A percentile compares a stretch with the other conserved stretches of the same genome.
Conservation (phyloP, 2,888 invertebrate species). For the Pseudococcus viburni region DNA sequence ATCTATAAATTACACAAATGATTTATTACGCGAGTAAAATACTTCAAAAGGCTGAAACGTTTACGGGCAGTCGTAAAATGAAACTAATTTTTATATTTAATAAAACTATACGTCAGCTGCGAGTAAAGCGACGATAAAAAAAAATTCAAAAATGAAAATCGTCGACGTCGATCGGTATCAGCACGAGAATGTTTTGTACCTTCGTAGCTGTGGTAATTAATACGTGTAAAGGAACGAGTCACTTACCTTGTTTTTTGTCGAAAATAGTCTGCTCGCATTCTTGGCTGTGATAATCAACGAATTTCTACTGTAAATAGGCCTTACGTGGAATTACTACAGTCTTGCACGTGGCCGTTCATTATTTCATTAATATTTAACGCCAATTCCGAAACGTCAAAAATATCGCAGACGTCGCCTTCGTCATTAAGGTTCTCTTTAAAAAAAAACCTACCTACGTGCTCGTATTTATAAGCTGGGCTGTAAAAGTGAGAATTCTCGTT, state of each 20-base stretch:
- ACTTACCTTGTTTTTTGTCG: neutral
- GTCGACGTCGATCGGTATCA: too few species aligned
- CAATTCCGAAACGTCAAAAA: slow-evolving; percentile 9
- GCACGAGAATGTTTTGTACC: neutral
- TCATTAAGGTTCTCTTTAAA: neutral
- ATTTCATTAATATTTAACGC: slow-evolving; percentile 17
- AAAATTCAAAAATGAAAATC: neutral
- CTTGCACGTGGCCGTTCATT: neutral
- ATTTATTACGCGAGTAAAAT: neutral
- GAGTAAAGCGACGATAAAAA: neutral
- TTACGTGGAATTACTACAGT: neutral
- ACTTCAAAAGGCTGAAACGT: neutral
- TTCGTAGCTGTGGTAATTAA: neutral
- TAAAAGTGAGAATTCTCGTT: neutral
- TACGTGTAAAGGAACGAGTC: neutral
- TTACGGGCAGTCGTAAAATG: neutral
- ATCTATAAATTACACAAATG: neutral
- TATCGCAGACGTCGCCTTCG: neutral
- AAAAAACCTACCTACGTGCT: neutral
- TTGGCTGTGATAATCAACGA: neutral
- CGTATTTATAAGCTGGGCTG: neutral
- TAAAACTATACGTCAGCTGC: neutral
- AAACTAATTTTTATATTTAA: neutral
- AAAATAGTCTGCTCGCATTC: neutral
- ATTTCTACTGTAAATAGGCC: neutral